phyloP scores from a whole-genome alignment of 1,140 invertebrate genomes.

The Leptinotarsa lineolata region DNA sequence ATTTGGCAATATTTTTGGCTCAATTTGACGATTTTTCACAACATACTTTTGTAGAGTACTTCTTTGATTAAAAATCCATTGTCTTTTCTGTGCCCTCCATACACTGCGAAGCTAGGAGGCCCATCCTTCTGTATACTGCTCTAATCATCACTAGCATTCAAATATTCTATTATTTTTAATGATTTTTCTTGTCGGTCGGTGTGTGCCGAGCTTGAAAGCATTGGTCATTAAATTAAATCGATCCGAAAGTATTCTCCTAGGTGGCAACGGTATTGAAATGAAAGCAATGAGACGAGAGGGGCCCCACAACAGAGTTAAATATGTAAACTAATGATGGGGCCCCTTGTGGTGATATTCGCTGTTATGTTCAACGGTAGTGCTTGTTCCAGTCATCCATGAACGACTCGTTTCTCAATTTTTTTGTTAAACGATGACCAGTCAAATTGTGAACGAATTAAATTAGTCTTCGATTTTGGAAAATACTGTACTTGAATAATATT shows the following conservation, averaged over 20 bases:
- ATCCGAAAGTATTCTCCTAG: constrained; percentile 34
- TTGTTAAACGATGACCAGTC: no score
- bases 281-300: constrained; percentile 37
- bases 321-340: constrained; percentile 24
- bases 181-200: constrained; percentile 19
- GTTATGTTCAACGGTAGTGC: constrained; percentile 42
- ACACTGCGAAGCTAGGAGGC: no score
- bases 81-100: no score
- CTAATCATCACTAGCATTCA: constrained; percentile 4
- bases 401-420: constrained; percentile 4
- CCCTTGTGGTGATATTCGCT: constrained; percentile 39
- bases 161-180: constrained; percentile 28
- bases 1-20: no score
- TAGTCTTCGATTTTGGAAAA: no score
- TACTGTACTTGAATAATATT: no score
- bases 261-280: constrained; percentile 39
- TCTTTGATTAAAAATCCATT: no score
- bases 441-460: no score
- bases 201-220: constrained; percentile 1
- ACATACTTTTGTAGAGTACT: no score
- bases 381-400: constrained; percentile 35
- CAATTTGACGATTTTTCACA: no score
- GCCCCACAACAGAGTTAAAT: background rate
- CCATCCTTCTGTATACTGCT: no score
- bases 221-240: constrained; percentile 36